A percentile compares a stretch with the other conserved stretches of the same genome.
These are phyloP conservation scores for Gerris lacustris DNA, from an alignment of 2,888 invertebrate species.

Conservation along the genomic window DNA sequence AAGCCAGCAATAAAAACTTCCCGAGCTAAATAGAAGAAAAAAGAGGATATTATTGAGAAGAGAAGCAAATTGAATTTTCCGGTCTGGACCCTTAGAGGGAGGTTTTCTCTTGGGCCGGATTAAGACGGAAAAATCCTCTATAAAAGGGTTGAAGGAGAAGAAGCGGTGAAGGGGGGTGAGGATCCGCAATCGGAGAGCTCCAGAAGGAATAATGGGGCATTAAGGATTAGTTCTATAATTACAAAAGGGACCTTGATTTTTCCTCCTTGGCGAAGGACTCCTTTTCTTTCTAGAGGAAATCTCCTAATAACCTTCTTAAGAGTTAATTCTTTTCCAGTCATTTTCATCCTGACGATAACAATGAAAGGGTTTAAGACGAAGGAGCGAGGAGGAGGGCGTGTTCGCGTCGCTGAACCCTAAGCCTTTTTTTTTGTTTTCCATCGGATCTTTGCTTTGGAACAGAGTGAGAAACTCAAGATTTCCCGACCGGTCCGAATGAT, in stretches of 20 bases:
- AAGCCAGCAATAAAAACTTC: not conserved
- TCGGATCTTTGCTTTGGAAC: too few relatives aligned
- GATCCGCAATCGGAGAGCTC: not conserved
- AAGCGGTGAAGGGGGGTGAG: too few relatives aligned
- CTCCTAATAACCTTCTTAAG: conserved; percentile 4
- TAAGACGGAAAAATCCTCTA: conserved; percentile 1
- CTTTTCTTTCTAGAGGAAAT: not conserved
- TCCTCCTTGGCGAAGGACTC: not conserved
- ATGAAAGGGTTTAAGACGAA: not conserved
- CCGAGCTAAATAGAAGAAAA: not conserved
- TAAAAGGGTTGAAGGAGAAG: not conserved
- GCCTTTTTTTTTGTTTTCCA: not conserved
- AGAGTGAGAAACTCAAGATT: too few relatives aligned
- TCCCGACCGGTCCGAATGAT: too few relatives aligned
- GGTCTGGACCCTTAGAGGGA: not conserved
- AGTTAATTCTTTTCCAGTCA: conserved; percentile 20
- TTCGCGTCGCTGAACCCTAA: not conserved
- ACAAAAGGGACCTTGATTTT: conserved; percentile 1
- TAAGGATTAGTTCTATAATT: conserved; percentile 1
- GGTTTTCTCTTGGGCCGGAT: not conserved
- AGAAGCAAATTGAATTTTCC: not conserved
- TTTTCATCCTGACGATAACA: conserved; percentile 15
- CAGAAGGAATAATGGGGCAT: not conserved
- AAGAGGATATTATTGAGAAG: not conserved
- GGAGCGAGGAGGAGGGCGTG: not conserved